Base-by-base conservation (phyloP, 2,113 vertebrate genomes). In the Strix uralensis region DNA sequence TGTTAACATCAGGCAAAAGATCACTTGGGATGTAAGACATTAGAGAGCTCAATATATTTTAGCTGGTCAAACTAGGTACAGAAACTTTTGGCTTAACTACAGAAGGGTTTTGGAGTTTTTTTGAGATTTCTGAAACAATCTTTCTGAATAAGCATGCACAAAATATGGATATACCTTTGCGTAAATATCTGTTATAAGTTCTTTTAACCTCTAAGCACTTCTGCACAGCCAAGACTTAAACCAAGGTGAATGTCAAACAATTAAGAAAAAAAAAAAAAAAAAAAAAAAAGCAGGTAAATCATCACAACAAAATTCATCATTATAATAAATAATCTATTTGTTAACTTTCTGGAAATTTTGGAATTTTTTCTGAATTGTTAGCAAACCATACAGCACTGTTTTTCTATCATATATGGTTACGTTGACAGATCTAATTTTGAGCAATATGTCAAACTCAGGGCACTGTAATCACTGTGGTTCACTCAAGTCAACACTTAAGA, bases 71-170 rank as follows among this genome's bases (percentile, higher is more conserved):
- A 69, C 3, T 10, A 14, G 5, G 11, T 32, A 52, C 32, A 38
- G 25, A 54, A 91, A 42, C 6, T 32, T 78, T 44, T 79, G 36
- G 5, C 2, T 63, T 71, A 51, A 59, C 42, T 75, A 44, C 16
- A 42, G 32, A 86, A 58, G 11, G 3, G 1, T 19, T 62, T 78
- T 8, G 4, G 20, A 5, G 0, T 5, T 30, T 42, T 54, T 30
- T 26, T 27, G 5, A 44, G 16, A 51, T 42, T 71, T 74, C 19
- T 93, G 26, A 62, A 91, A 38, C 11, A 59, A 34, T 16, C 7
- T 57, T 90, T 86, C 46, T 81, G 22, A 81, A 88, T 18, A 4
- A 66, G 27, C 21, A 54, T 13, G 9, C 9, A 65, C 10, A 88
- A 78, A 83, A 59, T 46, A 44, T 5, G 3, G 5, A 62, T 66